Conservation (phyloP, 2,113 vertebrate species). For the Ceyx margarethae region DNA sequence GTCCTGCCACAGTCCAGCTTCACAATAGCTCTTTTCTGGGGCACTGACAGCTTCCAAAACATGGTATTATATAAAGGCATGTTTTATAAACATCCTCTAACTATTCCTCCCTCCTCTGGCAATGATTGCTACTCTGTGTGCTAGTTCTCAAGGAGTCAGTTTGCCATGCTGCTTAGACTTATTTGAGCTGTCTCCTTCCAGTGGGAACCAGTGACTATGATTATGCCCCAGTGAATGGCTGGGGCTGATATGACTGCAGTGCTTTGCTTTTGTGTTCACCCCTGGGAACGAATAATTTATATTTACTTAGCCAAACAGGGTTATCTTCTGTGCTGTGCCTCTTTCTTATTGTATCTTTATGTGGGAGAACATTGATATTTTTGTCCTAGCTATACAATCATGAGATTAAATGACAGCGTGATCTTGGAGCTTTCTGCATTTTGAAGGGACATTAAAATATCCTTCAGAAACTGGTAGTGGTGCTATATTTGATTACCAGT, state of each 20-base stretch:
- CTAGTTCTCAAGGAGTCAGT: neutral
- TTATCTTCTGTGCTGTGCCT: neutral
- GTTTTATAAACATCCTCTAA: neutral
- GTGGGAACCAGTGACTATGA: rapidly evolving
- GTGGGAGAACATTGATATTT: neutral
- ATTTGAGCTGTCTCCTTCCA: neutral
- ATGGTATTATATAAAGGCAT: neutral
- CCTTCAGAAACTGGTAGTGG: neutral
- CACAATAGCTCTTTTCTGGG: neutral
- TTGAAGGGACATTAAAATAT: neutral
- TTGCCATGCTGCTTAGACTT: neutral
- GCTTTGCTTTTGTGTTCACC: neutral
- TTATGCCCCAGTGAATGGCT: neutral
- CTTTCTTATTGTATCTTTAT: neutral
- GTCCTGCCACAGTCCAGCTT: neutral
- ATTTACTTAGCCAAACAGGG: neutral
- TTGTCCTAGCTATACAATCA: neutral
- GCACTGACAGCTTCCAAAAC: neutral
- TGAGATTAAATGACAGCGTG: slow-evolving; percentile 8
- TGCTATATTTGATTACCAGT: neutral
- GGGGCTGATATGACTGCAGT: neutral
- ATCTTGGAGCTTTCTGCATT: slow-evolving; percentile 1
- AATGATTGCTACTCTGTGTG: neutral
- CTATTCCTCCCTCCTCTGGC: neutral
- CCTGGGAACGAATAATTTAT: neutral